Evolutionary conservation across 2,113 vertebrate species (phyloP).

Genomic region (Anguilla japonica): DNA sequence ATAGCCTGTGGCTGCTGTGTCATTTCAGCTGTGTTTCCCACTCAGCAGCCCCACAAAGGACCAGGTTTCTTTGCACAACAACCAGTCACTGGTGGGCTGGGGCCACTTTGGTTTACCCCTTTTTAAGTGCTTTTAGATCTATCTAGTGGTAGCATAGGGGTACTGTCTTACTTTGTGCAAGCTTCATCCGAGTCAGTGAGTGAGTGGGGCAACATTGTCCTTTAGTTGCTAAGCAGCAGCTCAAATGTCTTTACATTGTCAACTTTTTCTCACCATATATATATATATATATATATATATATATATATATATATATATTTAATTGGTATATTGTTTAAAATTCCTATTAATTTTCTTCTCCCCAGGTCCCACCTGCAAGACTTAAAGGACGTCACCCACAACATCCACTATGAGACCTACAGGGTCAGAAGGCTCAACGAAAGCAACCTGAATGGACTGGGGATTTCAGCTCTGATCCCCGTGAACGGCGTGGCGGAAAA

Average conservation of each 20-base stretch:
- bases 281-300: too few species aligned
- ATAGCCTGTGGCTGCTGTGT: too few species aligned
- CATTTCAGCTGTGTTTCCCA: too few species aligned
- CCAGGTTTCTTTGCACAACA: too few species aligned
- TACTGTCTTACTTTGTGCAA: background rate
- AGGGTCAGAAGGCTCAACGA: constrained; percentile 80
- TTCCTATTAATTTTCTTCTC: background rate
- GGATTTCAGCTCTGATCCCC: constrained; percentile 46
- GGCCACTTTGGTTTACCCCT: too few species aligned
- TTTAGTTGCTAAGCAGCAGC: too few species aligned
- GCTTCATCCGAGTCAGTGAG: background rate
- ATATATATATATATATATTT: background rate
- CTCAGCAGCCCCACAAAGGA: too few species aligned
- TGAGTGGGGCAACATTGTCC: background rate
- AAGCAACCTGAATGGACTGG: constrained; percentile 69
- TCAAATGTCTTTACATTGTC: too few species aligned
- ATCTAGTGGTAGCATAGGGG: background rate
- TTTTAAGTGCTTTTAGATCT: too few species aligned
- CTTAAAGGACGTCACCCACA: constrained; percentile 94
- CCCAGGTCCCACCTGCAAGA: constrained; percentile 89
- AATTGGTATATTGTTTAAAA: background rate
- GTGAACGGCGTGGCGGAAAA: constrained; percentile 60
- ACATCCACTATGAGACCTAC: constrained; percentile 90
- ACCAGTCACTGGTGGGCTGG: too few species aligned
- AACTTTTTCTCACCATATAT: background rate